Evolutionary conservation across 2,797 vertebrate genomes (phyloP), one percentile per base, ranked within the genome.

Genomic region (Rhodeus uyekii): DNA sequence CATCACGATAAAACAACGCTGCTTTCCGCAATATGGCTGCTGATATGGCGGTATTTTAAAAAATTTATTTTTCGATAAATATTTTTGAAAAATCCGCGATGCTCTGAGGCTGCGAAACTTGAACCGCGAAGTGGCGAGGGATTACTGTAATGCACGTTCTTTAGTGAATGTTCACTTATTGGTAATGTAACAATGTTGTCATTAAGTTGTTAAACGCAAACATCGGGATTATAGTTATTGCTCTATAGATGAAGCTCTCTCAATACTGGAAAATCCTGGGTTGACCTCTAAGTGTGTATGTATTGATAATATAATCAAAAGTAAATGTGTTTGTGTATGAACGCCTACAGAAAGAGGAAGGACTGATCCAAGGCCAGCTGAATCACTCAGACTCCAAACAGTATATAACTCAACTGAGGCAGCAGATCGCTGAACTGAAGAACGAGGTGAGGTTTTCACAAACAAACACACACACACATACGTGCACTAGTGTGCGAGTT

Each of bases 371-470:
- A 88, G 97, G 97, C 67, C 96, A 99, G 89, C 92, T 99, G 86
- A 97, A 98, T 92, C 95, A 97, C 92, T 98, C 96, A 0, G 97
- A 99, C 89, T 97, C 96, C 36, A 95, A 95, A 29, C 97, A 98
- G 93, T 97, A 98, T 90, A 98, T 99, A 89, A 95, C 91, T 4
- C 94, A 97, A 89, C 96, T 99, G 50, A 95, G 96, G 87, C 96
- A 97, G 87, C 97, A 99, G 90, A 98, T 99, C 14, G 87, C 95
- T 18, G 97, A 99, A 89, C 96, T 98, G 39, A 97, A 97, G 90
- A 96, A 95, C 0, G 96, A 99, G 96, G 97, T 97, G 76, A 69
- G 88, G 63, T 58, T 72, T 22, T 78, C 64, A 80, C 60, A 74
- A 24, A 83, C 75, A 58, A 64, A 86, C 53, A 78, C 38, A 72